Evolutionary conservation across 2,113 vertebrate genomes (phyloP), one percentile per base, ranked within the genome.

Genomic region (Siniperca chuatsi): DNA sequence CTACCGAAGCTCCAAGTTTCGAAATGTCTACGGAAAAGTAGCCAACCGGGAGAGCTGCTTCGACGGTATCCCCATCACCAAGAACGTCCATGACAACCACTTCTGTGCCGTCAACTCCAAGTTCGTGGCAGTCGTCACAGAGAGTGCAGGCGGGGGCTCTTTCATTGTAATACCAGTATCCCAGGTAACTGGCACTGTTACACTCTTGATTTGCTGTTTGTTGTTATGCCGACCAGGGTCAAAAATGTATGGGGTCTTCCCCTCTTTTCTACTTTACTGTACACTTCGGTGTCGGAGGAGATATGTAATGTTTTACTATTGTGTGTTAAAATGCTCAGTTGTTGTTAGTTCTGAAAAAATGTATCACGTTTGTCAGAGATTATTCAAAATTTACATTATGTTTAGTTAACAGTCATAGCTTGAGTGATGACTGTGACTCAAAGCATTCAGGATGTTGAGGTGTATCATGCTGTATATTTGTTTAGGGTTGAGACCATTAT

Each of bases 1-100:
- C 74, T 99, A 99, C 96, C 98, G 98, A 96, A 98, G 97, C 96
- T 99, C 98, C 96, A 99, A 99, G 96, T 99, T 99, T 96, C 97
- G 98, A 93, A 99, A 99, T 0, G 98, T 99, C 64, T 99, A 99
- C 0, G 98, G 98, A 75, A 99, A 99, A 93, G 97, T 97, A 78
- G 97, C 96, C 76, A 98, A 96, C 94, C 90, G 98, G 94, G 98
- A 99, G 95, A 96, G 97, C 91, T 99, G 98, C 97, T 99, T 97
- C 16, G 98, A 99, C 0, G 97, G 98, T 1, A 93, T 99, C 57
- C 97, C 98, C 88, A 99, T 99, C 95, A 99, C 98, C 94, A 99
- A 98, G 95, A 99, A 99, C 3, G 98, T 99, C 76, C 98, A 99
- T 5, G 98, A 99, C 94, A 99, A 98, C 95, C 98, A 99, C 86